Conservation (phyloP, 2,113 vertebrate genomes). For the Ascaphus truei region DNA sequence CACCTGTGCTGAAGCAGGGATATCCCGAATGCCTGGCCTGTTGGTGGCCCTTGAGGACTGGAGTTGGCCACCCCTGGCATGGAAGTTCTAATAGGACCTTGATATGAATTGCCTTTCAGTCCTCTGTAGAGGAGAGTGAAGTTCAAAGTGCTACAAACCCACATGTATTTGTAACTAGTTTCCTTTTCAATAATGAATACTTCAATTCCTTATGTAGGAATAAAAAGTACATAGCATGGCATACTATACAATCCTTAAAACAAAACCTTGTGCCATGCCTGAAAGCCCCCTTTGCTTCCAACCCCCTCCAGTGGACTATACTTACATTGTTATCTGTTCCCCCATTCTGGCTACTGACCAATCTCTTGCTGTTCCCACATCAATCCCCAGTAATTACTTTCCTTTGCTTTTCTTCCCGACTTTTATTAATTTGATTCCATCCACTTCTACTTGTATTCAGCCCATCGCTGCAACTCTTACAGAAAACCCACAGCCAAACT, state of each 20-base stretch:
- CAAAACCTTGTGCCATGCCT: neutral
- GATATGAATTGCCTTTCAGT: constrained; percentile 9
- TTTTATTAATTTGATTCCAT: too few species aligned
- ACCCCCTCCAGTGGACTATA: neutral
- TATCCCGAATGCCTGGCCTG: too few species aligned
- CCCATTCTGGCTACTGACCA: neutral
- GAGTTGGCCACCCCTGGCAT: too few species aligned
- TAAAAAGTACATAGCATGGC: neutral
- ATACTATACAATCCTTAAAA: neutral
- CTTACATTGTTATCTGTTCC: neutral
- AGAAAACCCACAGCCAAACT: too few species aligned
- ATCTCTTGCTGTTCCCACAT: neutral
- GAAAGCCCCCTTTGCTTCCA: neutral
- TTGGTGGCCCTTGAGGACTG: too few species aligned
- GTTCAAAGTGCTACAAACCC: constrained; percentile 8
- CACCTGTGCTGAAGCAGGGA: too few species aligned
- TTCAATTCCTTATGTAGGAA: neutral
- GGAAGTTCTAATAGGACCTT: neutral
- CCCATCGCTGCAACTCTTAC: too few species aligned
- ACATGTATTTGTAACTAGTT: neutral
- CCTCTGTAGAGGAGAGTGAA: neutral
- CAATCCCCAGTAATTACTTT: neutral
- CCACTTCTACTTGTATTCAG: too few species aligned
- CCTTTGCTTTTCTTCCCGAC: too few species aligned
- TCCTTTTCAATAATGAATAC: constrained; percentile 1